Evolutionary conservation across 2,888 invertebrate species (phyloP).

Genomic region (Hololepta plana): DNA sequence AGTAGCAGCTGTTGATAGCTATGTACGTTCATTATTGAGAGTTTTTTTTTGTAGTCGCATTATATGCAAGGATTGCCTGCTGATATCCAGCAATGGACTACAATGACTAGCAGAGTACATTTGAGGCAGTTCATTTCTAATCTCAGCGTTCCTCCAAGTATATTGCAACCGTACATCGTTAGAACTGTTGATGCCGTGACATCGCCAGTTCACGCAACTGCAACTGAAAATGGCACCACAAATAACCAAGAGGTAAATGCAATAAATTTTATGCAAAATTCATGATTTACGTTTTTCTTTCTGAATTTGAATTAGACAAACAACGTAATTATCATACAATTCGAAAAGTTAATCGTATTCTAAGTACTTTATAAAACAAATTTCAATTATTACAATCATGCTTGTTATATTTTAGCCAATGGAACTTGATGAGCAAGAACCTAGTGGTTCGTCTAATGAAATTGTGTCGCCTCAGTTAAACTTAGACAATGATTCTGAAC

Average conservation of each 20-base stretch:
- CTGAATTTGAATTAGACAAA: too few relatives aligned
- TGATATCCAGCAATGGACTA: conserved; percentile 22
- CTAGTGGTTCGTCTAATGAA: conserved; percentile 14
- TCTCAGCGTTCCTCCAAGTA: conserved; percentile 17
- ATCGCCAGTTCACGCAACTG: conserved; percentile 14
- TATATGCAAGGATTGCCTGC: conserved; percentile 20
- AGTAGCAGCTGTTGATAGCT: conserved; percentile 2
- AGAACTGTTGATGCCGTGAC: conserved; percentile 14
- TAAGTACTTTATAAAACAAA: too few relatives aligned
- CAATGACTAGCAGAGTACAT: conserved; percentile 17
- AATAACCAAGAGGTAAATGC: too few relatives aligned
- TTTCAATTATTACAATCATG: too few relatives aligned
- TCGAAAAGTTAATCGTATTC: too few relatives aligned
- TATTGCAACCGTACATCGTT: conserved; percentile 21
- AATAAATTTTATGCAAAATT: too few relatives aligned
- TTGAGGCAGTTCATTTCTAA: conserved; percentile 17
- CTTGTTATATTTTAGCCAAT: conserved; percentile 24
- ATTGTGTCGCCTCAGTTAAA: conserved; percentile 10
- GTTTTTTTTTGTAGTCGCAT: conserved; percentile 13
- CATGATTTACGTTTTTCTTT: too few relatives aligned
- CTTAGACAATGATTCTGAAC: conserved; percentile 19
- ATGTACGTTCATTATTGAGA: conserved; percentile 4
- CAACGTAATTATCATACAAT: too few relatives aligned
- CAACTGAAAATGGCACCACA: conserved; percentile 9
- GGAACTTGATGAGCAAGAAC: conserved; percentile 29